Evolutionary conservation across 2,797 vertebrate genomes (phyloP).

Genomic region (Sebastes matsubarae): DNA sequence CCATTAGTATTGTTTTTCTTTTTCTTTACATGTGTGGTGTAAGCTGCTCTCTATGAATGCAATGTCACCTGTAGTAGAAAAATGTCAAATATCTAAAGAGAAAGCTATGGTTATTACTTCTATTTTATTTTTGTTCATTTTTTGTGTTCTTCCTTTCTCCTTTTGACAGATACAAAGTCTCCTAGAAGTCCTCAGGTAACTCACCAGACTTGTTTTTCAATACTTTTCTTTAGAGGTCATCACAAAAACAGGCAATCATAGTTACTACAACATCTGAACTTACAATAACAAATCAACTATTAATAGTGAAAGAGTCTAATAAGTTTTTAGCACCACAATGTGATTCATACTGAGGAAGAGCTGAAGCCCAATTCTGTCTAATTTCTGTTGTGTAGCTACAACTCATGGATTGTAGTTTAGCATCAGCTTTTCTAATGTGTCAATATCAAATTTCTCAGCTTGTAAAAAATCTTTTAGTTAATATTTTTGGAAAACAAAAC

Average conservation of each 20-base stretch:
- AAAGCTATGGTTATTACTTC: not conserved
- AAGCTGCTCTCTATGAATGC: not conserved
- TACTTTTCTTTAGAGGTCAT: not conserved
- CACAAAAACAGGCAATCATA: not conserved
- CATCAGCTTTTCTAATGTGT: not conserved
- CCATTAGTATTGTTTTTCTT: not conserved
- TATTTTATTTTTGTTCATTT: not conserved
- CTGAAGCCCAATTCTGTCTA: not conserved
- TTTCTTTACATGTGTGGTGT: not conserved
- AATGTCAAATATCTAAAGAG: not conserved
- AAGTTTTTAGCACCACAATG: not conserved
- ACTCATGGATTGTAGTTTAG: constrained; percentile 1
- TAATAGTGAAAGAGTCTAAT: not conserved
- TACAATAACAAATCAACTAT: not conserved
- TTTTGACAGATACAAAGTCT: constrained; percentile 84
- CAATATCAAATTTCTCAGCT: constrained; percentile 5
- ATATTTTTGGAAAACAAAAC: constrained; percentile 26
- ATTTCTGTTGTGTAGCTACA: constrained; percentile 1
- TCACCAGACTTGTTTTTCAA: not conserved
- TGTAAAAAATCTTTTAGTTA: constrained; percentile 1
- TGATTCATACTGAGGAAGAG: not conserved
- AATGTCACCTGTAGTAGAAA: not conserved
- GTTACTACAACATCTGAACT: not conserved
- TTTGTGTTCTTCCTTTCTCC: constrained; percentile 35
- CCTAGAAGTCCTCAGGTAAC: constrained; percentile 90